Conservation (phyloP, 2,888 invertebrate genomes). For the Elgonia sp. region DNA sequence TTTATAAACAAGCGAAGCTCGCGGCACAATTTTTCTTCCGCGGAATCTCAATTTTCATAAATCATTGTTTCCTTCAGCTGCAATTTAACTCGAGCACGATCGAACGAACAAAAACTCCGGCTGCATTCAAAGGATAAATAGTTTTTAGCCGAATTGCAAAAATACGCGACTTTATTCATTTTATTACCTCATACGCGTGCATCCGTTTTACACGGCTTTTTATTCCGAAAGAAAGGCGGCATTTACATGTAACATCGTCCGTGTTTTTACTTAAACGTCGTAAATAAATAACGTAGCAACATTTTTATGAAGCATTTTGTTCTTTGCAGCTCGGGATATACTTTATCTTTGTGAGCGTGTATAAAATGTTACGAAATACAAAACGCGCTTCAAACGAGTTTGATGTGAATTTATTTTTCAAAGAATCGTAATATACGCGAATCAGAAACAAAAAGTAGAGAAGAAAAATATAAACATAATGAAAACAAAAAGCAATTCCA, state of each 20-base stretch:
- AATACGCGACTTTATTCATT: constrained; percentile 72
- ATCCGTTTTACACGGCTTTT: constrained; percentile 71
- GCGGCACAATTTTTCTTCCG: constrained; percentile 62
- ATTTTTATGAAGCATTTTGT: constrained; percentile 73
- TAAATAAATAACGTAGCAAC: constrained; percentile 72
- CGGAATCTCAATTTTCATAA: constrained; percentile 73
- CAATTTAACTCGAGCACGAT: constrained; percentile 64
- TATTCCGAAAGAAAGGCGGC: constrained; percentile 63
- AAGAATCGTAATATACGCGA: constrained; percentile 57
- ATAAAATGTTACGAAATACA: constrained; percentile 62
- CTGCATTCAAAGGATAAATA: constrained; percentile 68
- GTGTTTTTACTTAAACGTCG: constrained; percentile 75
- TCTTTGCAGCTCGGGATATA: constrained; percentile 62
- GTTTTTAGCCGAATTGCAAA: constrained; percentile 73
- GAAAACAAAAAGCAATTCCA: constrained; percentile 37
- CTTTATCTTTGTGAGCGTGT: constrained; percentile 60
- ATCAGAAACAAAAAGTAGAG: constrained; percentile 51
- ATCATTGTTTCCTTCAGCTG: constrained; percentile 65
- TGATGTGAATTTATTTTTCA: constrained; percentile 70
- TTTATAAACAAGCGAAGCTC: constrained; percentile 52
- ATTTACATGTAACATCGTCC: constrained; percentile 72
- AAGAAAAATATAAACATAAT: constrained; percentile 30
- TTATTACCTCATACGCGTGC: constrained; percentile 70
- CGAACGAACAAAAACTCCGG: constrained; percentile 61
- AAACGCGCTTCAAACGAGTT: constrained; percentile 66